A percentile compares a stretch with the other conserved stretches of the same genome.
These are phyloP conservation scores for Alethe diademata DNA, from an alignment of 2,113 vertebrate species.

Conservation along the genomic window DNA sequence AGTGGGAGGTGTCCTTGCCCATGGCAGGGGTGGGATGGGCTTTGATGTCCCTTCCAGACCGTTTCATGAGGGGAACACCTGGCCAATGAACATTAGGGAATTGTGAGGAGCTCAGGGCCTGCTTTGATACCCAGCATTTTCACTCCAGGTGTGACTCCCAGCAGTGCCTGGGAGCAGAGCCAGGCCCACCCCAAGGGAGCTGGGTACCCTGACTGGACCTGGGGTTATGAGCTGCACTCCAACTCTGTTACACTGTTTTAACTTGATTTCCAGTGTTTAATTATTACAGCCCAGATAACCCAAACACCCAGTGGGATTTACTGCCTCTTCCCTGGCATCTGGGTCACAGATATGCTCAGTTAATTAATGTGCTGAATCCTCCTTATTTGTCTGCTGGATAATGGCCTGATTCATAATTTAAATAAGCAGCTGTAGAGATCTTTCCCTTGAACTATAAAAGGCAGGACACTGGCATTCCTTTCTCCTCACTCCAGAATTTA, in stretches of 20 bases:
- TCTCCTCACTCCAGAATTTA: constrained; percentile 35
- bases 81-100: accelerated
- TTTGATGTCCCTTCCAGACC: accelerated
- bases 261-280: constrained; percentile 11
- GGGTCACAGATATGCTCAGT: constrained; percentile 67
- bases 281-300: constrained; percentile 28
- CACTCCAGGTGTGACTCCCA: neutral
- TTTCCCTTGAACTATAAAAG: constrained; percentile 45
- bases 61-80: neutral
- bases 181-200: accelerated
- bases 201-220: accelerated
- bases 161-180: neutral
- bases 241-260: neutral
- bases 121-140: accelerated
- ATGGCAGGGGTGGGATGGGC: neutral
- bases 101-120: neutral
- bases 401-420: constrained; percentile 67
- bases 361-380: constrained; percentile 67
- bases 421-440: constrained; percentile 69
- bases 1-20: neutral
- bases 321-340: constrained; percentile 59
- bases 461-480: constrained; percentile 31
- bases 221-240: neutral
- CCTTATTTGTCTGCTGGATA: constrained; percentile 63
- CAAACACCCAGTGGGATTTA: constrained; percentile 26